Evolutionary conservation across 2,888 invertebrate genomes (phyloP).

Genomic region (Watsonalla binaria): DNA sequence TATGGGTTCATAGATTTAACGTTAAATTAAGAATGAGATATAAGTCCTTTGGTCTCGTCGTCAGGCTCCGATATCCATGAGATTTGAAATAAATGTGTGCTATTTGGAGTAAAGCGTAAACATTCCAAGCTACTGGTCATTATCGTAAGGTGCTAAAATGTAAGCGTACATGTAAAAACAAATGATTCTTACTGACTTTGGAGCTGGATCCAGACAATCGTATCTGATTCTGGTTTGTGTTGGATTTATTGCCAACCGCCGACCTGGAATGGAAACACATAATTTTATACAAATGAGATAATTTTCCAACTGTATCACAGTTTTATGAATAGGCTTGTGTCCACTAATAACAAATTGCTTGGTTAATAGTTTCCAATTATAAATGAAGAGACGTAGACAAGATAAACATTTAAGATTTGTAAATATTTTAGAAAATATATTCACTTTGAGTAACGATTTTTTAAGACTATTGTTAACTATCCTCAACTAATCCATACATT

Average conservation of each 20-base stretch:
- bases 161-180: conserved; percentile 66
- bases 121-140: conserved; percentile 17
- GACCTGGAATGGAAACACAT: conserved; percentile 66
- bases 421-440: no score
- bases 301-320: background rate
- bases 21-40: no score
- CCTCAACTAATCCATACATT: no score
- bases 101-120: background rate
- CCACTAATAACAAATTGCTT: no score
- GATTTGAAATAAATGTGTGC: background rate
- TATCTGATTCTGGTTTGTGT: conserved; percentile 75
- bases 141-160: conserved; percentile 48
- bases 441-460: no score
- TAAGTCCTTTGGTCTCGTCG: no score
- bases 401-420: no score
- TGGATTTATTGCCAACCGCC: conserved; percentile 68
- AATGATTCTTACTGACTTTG: conserved; percentile 99
- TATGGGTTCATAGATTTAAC: no score
- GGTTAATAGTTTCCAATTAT: no score
- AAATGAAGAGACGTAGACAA: no score
- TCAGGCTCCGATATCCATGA: background rate
- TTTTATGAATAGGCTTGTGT: no score
- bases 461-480: no score
- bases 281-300: background rate
- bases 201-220: conserved; percentile 83